phyloP scores from a whole-genome alignment of 2,888 invertebrate species.

The Heliconius sara region DNA sequence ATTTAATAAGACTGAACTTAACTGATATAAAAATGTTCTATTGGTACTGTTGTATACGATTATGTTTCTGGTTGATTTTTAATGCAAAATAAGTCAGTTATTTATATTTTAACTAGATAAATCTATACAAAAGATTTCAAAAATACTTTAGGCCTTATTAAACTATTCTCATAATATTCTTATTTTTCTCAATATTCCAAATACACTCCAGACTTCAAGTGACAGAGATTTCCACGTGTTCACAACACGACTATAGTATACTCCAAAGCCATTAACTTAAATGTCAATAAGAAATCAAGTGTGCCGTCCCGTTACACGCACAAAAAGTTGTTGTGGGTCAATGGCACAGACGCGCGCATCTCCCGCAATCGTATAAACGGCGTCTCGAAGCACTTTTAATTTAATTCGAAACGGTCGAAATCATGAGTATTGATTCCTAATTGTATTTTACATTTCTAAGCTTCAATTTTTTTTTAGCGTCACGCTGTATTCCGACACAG shows the following conservation, averaged over 20 bases:
- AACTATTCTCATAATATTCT: background rate
- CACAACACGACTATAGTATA: constrained; percentile 18
- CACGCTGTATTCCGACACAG: too few relatives aligned
- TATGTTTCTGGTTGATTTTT: too few relatives aligned
- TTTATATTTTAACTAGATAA: too few relatives aligned
- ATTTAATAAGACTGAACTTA: too few relatives aligned
- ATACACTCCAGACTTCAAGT: constrained; percentile 29
- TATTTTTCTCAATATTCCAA: background rate
- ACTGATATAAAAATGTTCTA: too few relatives aligned
- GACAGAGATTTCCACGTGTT: constrained; percentile 30
- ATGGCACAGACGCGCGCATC: constrained; percentile 69
- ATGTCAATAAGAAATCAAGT: constrained; percentile 79
- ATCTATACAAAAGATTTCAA: too few relatives aligned
- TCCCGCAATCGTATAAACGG: constrained; percentile 54
- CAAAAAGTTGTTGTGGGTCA: constrained; percentile 81
- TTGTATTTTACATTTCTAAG: background rate
- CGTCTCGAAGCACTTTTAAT: constrained; percentile 50
- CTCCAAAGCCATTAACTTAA: constrained; percentile 53
- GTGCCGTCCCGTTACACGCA: constrained; percentile 77
- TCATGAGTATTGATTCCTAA: constrained; percentile 23
- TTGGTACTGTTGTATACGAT: too few relatives aligned
- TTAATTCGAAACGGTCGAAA: constrained; percentile 42
- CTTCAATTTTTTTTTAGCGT: background rate
- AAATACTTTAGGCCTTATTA: too few relatives aligned
- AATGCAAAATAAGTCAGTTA: too few relatives aligned